phyloP scores from a whole-genome alignment of 92 coral and sea anemone species.

The Bergia sp. region DNA sequence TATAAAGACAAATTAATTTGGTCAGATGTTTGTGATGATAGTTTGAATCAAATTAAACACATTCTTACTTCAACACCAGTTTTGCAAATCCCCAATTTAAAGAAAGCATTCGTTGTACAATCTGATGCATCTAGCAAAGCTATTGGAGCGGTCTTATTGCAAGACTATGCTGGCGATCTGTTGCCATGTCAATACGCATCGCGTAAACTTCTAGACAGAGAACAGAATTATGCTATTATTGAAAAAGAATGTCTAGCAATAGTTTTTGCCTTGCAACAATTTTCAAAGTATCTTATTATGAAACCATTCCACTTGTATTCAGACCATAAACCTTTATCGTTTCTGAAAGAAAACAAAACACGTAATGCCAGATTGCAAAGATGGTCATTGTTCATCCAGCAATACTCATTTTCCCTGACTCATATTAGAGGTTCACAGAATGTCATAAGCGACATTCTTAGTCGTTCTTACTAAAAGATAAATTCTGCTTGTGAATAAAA shows the following conservation, averaged over 20 bases:
- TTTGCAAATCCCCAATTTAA: slow-evolving; percentile 21
- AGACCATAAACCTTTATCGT: neutral
- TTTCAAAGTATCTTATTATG: slow-evolving; percentile 17
- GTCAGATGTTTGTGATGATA: slow-evolving; percentile 12
- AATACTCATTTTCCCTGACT: slow-evolving; percentile 19
- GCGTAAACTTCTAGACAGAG: slow-evolving; percentile 20
- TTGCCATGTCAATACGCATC: slow-evolving; percentile 20
- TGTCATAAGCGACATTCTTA: slow-evolving; percentile 7
- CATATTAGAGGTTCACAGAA: slow-evolving; percentile 19
- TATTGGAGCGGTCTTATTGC: neutral
- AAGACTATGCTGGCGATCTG: slow-evolving; percentile 21
- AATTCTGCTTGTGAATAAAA: slow-evolving; percentile 16
- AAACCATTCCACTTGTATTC: slow-evolving; percentile 19
- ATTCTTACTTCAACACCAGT: slow-evolving; percentile 17
- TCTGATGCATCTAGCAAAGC: slow-evolving; percentile 30
- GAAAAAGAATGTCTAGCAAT: neutral
- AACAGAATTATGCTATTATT: neutral
- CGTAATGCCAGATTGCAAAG: slow-evolving; percentile 20
- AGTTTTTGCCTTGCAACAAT: slow-evolving; percentile 19
- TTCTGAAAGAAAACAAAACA: slow-evolving; percentile 17
- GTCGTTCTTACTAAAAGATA: neutral
- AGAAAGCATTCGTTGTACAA: slow-evolving; percentile 12
- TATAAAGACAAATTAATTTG: slow-evolving; percentile 6
- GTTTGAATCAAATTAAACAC: slow-evolving; percentile 7
- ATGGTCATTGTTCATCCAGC: slow-evolving; percentile 20